phyloP scores from a whole-genome alignment of 2,113 vertebrate species.

The Sinocyclocheilus rhinocerous region DNA sequence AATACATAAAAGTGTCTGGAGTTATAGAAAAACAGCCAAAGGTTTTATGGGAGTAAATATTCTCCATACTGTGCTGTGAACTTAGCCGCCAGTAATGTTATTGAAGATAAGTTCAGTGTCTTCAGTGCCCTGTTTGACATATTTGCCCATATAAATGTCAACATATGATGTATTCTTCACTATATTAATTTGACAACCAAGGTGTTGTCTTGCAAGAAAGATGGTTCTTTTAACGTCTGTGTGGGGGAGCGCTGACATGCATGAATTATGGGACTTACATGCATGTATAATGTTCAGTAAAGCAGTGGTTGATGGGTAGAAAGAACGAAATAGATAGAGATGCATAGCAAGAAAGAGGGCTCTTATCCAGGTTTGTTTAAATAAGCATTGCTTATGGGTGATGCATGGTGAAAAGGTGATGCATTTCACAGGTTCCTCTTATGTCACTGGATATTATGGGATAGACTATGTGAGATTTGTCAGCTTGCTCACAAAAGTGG shows the following conservation, averaged over 20 bases:
- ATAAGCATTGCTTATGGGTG: conserved; percentile 45
- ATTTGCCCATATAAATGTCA: conserved; percentile 21
- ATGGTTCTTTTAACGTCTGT: conserved; percentile 20
- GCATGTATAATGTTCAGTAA: too few species aligned
- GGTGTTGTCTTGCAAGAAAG: conserved; percentile 1
- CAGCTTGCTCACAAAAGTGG: conserved; percentile 71
- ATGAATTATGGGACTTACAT: conserved; percentile 6
- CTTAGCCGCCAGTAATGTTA: background rate
- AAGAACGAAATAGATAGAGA: background rate
- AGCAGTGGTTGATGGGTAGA: background rate
- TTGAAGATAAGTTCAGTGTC: conserved; percentile 52
- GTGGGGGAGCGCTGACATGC: background rate
- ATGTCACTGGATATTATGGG: conserved; percentile 65
- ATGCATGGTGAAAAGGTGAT: conserved; percentile 58
- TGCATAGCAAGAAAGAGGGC: conserved; percentile 11
- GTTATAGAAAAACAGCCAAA: background rate
- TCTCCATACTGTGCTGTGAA: background rate
- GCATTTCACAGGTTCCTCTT: conserved; percentile 70
- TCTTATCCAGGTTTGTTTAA: conserved; percentile 59
- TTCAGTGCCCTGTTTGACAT: conserved; percentile 60
- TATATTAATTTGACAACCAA: conserved; percentile 27
- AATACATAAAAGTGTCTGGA: conserved; percentile 12
- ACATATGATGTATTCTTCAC: conserved; percentile 24
- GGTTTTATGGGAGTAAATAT: background rate
- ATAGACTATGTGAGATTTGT: conserved; percentile 72